Percentiles rank a stretch among this genome's conserved stretches.
These are phyloP conservation scores for Andrena flavipes DNA, from an alignment of 2,888 invertebrate genomes.

Conservation along the genomic window DNA sequence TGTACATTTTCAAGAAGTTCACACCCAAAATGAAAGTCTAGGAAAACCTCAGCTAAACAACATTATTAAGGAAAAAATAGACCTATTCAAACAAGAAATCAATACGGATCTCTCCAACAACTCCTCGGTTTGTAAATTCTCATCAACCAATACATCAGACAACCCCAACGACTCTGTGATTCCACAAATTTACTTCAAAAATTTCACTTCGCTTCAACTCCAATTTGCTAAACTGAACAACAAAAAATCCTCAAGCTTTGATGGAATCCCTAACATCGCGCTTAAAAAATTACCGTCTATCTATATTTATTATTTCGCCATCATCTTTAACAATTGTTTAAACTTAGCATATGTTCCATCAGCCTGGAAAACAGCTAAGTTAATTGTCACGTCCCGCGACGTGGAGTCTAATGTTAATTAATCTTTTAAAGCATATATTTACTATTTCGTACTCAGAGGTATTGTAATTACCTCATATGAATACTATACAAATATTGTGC, in stretches of 20 bases:
- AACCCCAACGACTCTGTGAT: no score
- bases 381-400: no score
- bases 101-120: no score
- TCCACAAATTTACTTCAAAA: not conserved
- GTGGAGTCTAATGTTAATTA: no score
- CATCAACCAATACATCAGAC: not conserved
- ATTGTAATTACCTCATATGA: no score
- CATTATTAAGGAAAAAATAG: not conserved
- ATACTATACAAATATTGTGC: no score
- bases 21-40: slow-evolving; percentile 8
- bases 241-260: slow-evolving; percentile 27
- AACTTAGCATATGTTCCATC: no score
- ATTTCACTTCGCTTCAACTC: not conserved
- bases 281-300: slow-evolving; percentile 3
- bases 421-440: no score
- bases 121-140: not conserved
- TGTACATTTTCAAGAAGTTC: not conserved
- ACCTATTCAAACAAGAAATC: not conserved
- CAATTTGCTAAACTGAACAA: slow-evolving; percentile 11
- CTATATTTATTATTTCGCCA: not conserved
- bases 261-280: slow-evolving; percentile 3
- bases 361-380: no score
- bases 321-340: slow-evolving; percentile 7
- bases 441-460: no score
- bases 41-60: slow-evolving; percentile 4